Percentiles rank a stretch among this genome's conserved stretches.
Conservation (phyloP, 2,797 vertebrate species). For the Brachymystax lenok region DNA sequence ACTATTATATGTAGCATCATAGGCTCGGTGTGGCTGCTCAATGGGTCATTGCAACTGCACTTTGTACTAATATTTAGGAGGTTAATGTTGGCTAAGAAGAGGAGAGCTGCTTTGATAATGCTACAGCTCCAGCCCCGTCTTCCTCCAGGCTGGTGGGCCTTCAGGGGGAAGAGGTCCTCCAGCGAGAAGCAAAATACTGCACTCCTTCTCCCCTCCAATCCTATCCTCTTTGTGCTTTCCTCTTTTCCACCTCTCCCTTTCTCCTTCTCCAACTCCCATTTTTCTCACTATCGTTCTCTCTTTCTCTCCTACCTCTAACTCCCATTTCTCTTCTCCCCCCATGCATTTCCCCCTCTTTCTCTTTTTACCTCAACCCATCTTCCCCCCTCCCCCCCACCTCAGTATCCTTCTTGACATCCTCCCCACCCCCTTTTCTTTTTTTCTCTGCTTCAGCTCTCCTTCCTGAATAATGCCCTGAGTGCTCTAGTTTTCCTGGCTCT, state of each 20-base stretch:
- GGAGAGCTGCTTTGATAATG: conserved; percentile 1
- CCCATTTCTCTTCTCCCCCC: no score
- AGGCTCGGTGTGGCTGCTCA: neutral
- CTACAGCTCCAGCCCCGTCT: neutral
- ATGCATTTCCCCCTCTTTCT: neutral
- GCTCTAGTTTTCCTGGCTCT: conserved; percentile 17
- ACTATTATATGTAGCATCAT: neutral
- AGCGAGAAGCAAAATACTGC: neutral
- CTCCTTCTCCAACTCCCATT: neutral
- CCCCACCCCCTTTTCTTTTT: conserved; percentile 31
- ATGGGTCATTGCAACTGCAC: neutral
- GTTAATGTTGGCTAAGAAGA: neutral
- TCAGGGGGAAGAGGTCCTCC: conserved; percentile 4
- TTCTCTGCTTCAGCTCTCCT: neutral
- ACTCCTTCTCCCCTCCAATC: neutral
- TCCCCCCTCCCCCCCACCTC: neutral
- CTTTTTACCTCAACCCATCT: neutral
- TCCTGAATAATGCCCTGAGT: neutral
- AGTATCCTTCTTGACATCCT: neutral
- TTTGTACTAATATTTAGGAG: conserved; percentile 1
- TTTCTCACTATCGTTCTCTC: neutral
- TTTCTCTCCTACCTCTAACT: neutral
- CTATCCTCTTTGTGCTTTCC: neutral
- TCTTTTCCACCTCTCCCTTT: conserved; percentile 1
- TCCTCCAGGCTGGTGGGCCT: conserved; percentile 5